These are phyloP conservation scores for Sebastolobus altivelis DNA, from an alignment of 2,797 vertebrate species.

Conservation along the genomic window DNA sequence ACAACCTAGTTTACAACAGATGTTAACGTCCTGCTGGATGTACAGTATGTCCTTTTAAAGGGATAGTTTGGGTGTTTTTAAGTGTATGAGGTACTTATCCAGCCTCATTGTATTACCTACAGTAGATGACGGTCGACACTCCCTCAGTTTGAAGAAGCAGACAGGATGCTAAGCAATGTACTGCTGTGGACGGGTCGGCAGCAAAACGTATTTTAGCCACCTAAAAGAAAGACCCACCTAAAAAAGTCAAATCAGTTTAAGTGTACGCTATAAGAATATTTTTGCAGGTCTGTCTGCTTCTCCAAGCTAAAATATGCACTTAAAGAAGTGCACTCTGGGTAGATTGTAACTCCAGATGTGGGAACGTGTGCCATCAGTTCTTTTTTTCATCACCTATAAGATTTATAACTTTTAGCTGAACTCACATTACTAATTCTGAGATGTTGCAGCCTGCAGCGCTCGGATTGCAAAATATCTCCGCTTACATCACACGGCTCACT, in stretches of 20 bases:
- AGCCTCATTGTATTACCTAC: background rate
- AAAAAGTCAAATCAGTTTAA: no score
- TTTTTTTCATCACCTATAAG: background rate
- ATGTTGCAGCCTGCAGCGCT: conserved; percentile 13
- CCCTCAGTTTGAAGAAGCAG: no score
- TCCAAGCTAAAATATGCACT: background rate
- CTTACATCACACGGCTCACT: conserved; percentile 26
- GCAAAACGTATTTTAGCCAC: no score
- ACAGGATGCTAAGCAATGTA: no score
- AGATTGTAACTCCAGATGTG: background rate
- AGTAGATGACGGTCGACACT: no score
- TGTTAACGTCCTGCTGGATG: background rate
- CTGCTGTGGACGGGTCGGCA: no score
- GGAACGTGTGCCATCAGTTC: background rate
- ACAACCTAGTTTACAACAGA: background rate
- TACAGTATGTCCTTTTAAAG: background rate
- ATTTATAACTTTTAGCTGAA: conserved; percentile 9
- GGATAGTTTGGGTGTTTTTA: background rate
- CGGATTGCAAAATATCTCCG: conserved; percentile 20
- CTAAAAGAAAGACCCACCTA: no score
- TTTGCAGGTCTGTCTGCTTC: no score
- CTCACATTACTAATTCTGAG: background rate
- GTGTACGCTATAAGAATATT: no score
- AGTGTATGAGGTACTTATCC: background rate
- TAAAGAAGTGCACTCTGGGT: background rate